A percentile compares a stretch with the other conserved stretches of the same genome.
These are phyloP conservation scores for Pipistrellus nathusii DNA, from an alignment of 2,797 vertebrate species.

Conservation along the genomic window DNA sequence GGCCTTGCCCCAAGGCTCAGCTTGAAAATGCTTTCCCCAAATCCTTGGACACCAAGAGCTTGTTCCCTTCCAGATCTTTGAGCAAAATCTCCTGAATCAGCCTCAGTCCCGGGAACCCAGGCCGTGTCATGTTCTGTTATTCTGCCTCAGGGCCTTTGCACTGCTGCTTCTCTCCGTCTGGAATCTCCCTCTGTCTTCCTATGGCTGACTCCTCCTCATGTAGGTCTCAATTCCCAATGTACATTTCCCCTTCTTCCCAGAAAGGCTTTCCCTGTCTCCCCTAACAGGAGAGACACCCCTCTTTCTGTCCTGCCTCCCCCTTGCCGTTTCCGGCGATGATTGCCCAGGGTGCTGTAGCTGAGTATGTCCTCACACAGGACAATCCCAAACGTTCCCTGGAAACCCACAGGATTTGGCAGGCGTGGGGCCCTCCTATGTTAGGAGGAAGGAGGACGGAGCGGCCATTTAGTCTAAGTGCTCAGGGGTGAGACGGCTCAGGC, in stretches of 20 bases:
- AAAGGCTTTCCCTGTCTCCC: not conserved
- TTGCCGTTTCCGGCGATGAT: not conserved
- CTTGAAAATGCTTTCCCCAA: not conserved
- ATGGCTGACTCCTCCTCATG: not conserved
- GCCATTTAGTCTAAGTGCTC: not conserved
- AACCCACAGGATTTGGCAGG: not conserved
- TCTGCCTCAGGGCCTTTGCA: not conserved
- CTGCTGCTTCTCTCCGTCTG: not conserved
- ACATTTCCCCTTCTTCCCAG: not conserved
- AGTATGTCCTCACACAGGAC: not conserved
- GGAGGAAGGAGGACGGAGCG: not conserved
- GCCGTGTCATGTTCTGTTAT: not conserved
- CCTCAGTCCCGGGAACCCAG: not conserved
- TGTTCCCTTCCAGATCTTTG: not conserved
- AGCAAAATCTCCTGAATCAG: not conserved
- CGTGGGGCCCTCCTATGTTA: not conserved
- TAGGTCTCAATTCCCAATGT: not conserved
- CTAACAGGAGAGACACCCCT: not conserved
- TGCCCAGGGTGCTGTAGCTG: not conserved
- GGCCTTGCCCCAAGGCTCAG: not conserved
- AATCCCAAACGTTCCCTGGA: not conserved
- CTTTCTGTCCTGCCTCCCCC: not conserved
- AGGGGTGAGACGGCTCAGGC: not conserved
- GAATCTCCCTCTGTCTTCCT: not conserved
- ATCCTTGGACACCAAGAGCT: not conserved